These are phyloP conservation scores for Chloromyia formosa DNA, from an alignment of 2,888 invertebrate genomes.

Conservation along the genomic window DNA sequence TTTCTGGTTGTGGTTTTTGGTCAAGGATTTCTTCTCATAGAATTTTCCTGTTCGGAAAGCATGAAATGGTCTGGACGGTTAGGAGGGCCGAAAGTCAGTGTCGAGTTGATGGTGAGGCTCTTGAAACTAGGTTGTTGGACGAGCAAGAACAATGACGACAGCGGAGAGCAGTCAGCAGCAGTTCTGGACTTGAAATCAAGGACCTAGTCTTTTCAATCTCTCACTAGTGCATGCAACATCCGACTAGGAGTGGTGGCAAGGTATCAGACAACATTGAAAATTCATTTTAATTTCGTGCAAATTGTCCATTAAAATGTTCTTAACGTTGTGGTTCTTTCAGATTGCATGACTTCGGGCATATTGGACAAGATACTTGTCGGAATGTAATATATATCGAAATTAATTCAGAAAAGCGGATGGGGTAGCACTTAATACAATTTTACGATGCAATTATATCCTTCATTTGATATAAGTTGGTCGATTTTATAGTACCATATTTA, in stretches of 20 bases:
- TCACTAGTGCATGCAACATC: no score
- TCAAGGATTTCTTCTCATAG: constrained; percentile 14
- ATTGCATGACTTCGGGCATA: constrained; percentile 19
- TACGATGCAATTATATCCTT: background rate
- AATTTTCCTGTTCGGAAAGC: background rate
- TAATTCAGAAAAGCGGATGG: background rate
- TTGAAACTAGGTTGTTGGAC: no score
- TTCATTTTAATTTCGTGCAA: constrained; percentile 40
- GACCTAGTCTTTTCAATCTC: no score
- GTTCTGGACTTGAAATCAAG: background rate
- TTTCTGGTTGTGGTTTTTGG: constrained; percentile 22
- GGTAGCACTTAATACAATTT: background rate
- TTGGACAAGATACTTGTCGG: background rate
- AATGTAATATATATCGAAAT: background rate
- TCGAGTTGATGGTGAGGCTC: background rate
- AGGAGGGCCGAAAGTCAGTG: background rate
- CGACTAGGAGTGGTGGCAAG: no score
- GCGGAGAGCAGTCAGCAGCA: background rate
- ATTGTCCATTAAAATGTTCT: constrained; percentile 42
- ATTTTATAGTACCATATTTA: constrained; percentile 21
- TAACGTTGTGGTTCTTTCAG: constrained; percentile 16
- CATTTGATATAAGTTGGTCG: background rate
- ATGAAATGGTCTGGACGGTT: background rate
- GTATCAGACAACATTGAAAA: constrained; percentile 16
- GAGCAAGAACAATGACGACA: no score